Conservation (phyloP, 2,888 invertebrate species). For the Meghimatium bilineatum region DNA sequence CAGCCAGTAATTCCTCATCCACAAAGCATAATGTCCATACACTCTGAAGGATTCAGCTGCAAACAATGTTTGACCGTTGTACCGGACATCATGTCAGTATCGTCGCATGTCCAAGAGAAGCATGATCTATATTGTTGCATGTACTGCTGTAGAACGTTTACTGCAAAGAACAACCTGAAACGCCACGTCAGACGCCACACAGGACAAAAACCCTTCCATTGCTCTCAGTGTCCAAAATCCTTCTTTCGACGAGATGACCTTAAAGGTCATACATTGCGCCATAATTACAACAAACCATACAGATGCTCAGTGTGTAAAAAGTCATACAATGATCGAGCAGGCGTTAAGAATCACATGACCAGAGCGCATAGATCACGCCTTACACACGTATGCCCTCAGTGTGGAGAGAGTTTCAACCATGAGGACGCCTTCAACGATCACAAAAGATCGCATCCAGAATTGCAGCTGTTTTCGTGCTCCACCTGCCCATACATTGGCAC, state of each 20-base stretch:
- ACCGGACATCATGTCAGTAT: conserved; percentile 55
- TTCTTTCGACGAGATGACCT: conserved; percentile 68
- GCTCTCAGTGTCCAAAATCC: conserved; percentile 60
- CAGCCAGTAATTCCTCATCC: conserved; percentile 21
- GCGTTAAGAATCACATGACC: conserved; percentile 61
- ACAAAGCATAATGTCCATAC: conserved; percentile 28
- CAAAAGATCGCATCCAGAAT: conserved; percentile 63
- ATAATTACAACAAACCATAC: conserved; percentile 65
- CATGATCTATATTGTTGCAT: conserved; percentile 64
- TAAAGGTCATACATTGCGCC: conserved; percentile 67
- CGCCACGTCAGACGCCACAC: conserved; percentile 67
- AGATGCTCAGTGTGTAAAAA: conserved; percentile 63
- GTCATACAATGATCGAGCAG: conserved; percentile 66
- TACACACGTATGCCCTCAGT: conserved; percentile 63
- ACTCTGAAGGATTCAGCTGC: conserved; percentile 56
- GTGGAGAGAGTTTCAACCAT: conserved; percentile 63
- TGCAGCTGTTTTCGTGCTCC: conserved; percentile 60
- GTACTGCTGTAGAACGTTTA: conserved; percentile 64
- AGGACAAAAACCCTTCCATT: conserved; percentile 64
- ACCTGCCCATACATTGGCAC: conserved; percentile 64
- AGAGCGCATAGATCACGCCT: conserved; percentile 61
- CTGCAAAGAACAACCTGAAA: conserved; percentile 66
- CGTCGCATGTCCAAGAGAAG: conserved; percentile 59
- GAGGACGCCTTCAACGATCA: conserved; percentile 58
- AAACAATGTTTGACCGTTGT: conserved; percentile 59